A percentile compares a stretch with the other conserved stretches of the same genome.
phyloP scores from a whole-genome alignment of 2,888 invertebrate species.

The Pyrrhosoma nymphula region DNA sequence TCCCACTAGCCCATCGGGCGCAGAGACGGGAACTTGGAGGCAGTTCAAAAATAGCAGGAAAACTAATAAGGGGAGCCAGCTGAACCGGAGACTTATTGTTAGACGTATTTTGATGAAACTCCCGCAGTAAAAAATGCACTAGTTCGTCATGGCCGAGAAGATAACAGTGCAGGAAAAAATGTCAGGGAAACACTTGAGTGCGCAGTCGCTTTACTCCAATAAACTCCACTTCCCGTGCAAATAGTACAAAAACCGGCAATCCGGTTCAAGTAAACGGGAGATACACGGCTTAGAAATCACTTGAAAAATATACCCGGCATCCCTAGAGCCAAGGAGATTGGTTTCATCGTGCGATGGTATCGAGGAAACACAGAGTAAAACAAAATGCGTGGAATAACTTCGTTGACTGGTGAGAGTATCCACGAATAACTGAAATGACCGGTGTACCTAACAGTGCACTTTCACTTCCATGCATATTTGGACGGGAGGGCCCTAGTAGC shows the following conservation, averaged over 20 bases:
- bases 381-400: no score
- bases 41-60: slow-evolving; percentile 4
- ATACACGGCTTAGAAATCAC: neutral
- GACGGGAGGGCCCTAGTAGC: no score
- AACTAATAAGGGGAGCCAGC: neutral
- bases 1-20: neutral
- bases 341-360: no score
- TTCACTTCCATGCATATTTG: no score
- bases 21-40: neutral
- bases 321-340: no score
- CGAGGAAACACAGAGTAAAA: no score
- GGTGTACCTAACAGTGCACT: no score
- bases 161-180: neutral
- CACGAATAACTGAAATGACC: no score
- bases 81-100: neutral
- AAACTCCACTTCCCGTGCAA: neutral
- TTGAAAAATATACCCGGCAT: no score
- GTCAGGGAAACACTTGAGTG: neutral
- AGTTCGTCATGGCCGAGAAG: neutral
- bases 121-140: neutral
- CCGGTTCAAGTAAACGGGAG: no score
- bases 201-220: neutral
- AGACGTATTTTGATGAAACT: neutral
- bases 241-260: no score
- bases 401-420: no score